Percentiles rank a stretch among this genome's conserved stretches.
phyloP scores from a whole-genome alignment of 2,113 vertebrate genomes.

The Rhinoderma darwinii region DNA sequence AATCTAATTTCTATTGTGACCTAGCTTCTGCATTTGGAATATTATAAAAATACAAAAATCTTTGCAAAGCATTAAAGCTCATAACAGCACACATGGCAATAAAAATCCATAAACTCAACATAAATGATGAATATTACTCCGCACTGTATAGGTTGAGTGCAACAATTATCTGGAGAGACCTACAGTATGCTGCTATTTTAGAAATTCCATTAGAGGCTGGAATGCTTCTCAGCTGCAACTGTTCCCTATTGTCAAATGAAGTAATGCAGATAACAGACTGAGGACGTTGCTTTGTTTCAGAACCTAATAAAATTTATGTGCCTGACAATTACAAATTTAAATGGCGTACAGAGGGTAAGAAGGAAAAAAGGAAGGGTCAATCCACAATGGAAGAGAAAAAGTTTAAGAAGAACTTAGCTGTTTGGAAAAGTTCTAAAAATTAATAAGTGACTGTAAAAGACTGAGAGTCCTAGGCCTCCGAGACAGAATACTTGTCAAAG shows the following conservation, averaged over 20 bases:
- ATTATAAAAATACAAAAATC: neutral
- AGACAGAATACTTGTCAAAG: slow-evolving; percentile 20
- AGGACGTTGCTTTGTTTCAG: slow-evolving; percentile 38
- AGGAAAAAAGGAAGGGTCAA: slow-evolving; percentile 18
- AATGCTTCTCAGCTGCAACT: slow-evolving; percentile 6
- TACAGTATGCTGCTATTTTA: neutral
- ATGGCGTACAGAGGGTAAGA: slow-evolving; percentile 32
- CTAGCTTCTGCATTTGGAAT: neutral
- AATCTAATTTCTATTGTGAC: neutral
- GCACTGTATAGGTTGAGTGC: neutral
- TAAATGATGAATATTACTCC: neutral
- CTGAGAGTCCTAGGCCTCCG: neutral
- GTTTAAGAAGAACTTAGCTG: slow-evolving; percentile 11
- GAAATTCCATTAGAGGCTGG: slow-evolving; percentile 14
- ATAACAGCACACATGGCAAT: neutral
- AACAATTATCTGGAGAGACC: slow-evolving; percentile 24
- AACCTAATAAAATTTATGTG: slow-evolving; percentile 52
- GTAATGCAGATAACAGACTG: slow-evolving; percentile 33
- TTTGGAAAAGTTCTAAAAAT: slow-evolving; percentile 14
- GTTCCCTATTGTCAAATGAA: slow-evolving; percentile 40
- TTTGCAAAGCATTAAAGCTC: neutral
- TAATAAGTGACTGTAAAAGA: neutral
- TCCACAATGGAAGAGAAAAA: neutral
- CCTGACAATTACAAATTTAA: slow-evolving; percentile 32
- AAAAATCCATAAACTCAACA: neutral